Percentiles rank a stretch among this genome's conserved stretches.
Evolutionary conservation across 2,888 invertebrate species (phyloP).

Genomic region (Papilio protenor): DNA sequence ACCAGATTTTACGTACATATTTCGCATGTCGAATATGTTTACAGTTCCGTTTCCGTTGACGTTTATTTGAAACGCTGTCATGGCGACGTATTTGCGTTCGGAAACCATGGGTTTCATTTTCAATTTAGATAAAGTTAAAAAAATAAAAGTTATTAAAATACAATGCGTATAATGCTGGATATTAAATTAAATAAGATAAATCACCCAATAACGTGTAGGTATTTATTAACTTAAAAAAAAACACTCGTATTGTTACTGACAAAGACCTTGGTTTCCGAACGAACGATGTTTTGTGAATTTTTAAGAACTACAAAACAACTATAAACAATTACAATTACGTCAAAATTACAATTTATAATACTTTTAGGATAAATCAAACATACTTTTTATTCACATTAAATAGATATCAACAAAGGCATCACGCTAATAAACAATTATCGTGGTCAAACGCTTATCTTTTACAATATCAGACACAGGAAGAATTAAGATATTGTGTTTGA

Average conservation of each 20-base stretch:
- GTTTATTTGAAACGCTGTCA: constrained; percentile 65
- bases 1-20: constrained; percentile 6
- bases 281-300: background rate
- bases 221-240: background rate
- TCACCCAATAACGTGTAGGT: background rate
- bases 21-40: constrained; percentile 13
- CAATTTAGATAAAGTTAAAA: background rate
- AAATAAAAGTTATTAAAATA: background rate
- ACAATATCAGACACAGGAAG: background rate
- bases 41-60: constrained; percentile 51
- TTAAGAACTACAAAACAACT: background rate
- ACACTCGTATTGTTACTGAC: background rate
- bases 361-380: background rate
- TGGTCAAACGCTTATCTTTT: background rate
- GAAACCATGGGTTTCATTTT: constrained; percentile 2
- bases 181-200: background rate
- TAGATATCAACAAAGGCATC: background rate
- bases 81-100: constrained; percentile 59
- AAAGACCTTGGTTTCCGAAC: background rate
- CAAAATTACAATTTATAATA: background rate
- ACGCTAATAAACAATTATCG: background rate
- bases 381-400: background rate
- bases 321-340: background rate
- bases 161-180: background rate
- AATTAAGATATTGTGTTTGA: background rate